phyloP scores from a whole-genome alignment of 2,888 invertebrate genomes.

The Dynastes hyllus region DNA sequence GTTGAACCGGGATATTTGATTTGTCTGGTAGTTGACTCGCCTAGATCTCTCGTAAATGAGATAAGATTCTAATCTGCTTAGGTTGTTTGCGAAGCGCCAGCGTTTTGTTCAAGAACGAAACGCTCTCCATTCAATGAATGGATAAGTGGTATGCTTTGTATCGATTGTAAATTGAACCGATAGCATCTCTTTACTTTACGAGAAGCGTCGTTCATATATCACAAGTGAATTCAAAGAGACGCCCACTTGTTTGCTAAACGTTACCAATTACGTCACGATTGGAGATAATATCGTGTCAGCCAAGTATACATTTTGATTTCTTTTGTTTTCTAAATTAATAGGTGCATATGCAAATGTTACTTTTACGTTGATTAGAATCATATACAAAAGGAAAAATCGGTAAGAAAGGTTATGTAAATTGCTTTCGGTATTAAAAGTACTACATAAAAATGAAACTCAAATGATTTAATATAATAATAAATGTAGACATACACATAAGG shows the following conservation, averaged over 20 bases:
- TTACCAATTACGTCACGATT: background rate
- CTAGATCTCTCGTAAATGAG: constrained; percentile 30
- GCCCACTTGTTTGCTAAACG: constrained; percentile 2
- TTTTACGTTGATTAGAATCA: no score
- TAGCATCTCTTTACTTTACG: constrained; percentile 18
- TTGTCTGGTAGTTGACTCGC: constrained; percentile 2
- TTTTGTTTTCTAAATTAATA: background rate
- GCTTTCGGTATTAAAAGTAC: no score
- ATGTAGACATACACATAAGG: no score
- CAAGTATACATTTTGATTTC: background rate
- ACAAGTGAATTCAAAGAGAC: background rate
- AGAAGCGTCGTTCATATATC: constrained; percentile 15
- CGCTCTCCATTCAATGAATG: constrained; percentile 1
- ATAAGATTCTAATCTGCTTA: constrained; percentile 46
- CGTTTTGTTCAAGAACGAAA: constrained; percentile 1
- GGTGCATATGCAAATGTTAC: background rate
- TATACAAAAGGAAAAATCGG: no score
- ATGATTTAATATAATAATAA: no score
- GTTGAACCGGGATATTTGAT: background rate
- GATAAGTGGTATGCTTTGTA: constrained; percentile 25
- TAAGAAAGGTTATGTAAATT: no score
- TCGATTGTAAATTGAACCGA: constrained; percentile 26
- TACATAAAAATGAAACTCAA: no score
- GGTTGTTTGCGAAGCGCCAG: constrained; percentile 39
- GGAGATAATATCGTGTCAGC: background rate